These are phyloP conservation scores for Cheilosia grossa DNA, from an alignment of 2,888 invertebrate species.

Conservation along the genomic window DNA sequence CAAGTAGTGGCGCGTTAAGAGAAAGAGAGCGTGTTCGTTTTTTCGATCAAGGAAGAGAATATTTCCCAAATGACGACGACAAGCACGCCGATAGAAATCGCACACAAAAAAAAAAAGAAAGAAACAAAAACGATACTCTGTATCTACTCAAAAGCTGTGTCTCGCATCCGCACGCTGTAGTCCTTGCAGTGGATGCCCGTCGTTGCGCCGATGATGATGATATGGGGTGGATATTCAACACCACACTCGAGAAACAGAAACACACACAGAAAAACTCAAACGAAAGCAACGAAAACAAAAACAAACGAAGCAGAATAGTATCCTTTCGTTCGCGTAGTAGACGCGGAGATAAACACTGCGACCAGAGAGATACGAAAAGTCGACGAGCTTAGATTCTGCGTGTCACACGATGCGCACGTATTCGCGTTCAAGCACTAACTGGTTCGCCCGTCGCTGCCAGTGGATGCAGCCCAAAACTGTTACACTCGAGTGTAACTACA, in stretches of 20 bases:
- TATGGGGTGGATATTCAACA: constrained; percentile 38
- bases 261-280: constrained; percentile 33
- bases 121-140: constrained; percentile 27
- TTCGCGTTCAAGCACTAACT: constrained; percentile 83
- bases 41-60: constrained; percentile 64
- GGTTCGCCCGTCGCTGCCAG: constrained; percentile 77
- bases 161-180: constrained; percentile 54
- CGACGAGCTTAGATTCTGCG: constrained; percentile 72
- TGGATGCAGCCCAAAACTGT: constrained; percentile 73
- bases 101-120: constrained; percentile 9
- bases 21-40: constrained; percentile 51
- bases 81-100: constrained; percentile 11
- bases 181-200: constrained; percentile 65
- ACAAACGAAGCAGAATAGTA: constrained; percentile 48
- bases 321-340: constrained; percentile 56
- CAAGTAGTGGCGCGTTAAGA: constrained; percentile 56
- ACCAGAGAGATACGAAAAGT: constrained; percentile 62
- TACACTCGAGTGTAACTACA: constrained; percentile 63
- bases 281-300: constrained; percentile 41
- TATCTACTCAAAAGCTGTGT: constrained; percentile 59
- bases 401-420: constrained; percentile 80
- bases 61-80: constrained; percentile 53
- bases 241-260: constrained; percentile 43
- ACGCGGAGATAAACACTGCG: constrained; percentile 50
- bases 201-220: constrained; percentile 59